Conservation (phyloP, 2,888 invertebrate genomes). For the Limnephilus rhombicus region DNA sequence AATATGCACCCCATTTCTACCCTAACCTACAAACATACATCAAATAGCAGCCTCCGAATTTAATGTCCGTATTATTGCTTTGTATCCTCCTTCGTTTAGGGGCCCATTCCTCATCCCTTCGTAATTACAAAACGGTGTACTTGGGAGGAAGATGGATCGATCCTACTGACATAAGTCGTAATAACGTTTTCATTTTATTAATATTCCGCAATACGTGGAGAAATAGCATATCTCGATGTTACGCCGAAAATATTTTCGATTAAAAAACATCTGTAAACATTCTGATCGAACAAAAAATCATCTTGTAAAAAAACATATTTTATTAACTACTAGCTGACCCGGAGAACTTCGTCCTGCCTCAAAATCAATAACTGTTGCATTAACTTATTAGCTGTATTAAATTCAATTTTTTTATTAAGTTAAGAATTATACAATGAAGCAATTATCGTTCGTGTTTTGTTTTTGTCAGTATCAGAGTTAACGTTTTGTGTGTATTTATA, state of each 20-base stretch:
- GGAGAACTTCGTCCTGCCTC: too few relatives aligned
- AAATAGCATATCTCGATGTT: not conserved
- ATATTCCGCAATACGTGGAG: not conserved
- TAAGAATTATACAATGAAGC: too few relatives aligned
- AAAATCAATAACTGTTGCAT: too few relatives aligned
- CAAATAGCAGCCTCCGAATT: slow-evolving; percentile 60
- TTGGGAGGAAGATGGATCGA: not conserved
- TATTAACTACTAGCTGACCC: too few relatives aligned
- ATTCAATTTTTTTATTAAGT: too few relatives aligned
- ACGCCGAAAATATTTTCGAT: not conserved
- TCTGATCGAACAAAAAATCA: not conserved
- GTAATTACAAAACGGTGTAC: not conserved
- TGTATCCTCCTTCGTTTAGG: slow-evolving; percentile 42
- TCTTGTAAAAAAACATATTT: too few relatives aligned
- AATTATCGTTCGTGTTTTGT: too few relatives aligned
- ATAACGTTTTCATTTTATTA: not conserved
- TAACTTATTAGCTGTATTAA: too few relatives aligned
- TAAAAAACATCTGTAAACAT: not conserved
- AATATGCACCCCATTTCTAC: not conserved
- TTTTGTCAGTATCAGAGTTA: too few relatives aligned
- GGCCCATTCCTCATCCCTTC: not conserved
- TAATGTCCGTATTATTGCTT: slow-evolving; percentile 62
- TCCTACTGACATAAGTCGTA: not conserved
- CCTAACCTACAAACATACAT: slow-evolving; percentile 40
- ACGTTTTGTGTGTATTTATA: too few relatives aligned